phyloP scores from a whole-genome alignment of 2,797 vertebrate genomes.

The Ctenochaetus hawaiiensis region DNA sequence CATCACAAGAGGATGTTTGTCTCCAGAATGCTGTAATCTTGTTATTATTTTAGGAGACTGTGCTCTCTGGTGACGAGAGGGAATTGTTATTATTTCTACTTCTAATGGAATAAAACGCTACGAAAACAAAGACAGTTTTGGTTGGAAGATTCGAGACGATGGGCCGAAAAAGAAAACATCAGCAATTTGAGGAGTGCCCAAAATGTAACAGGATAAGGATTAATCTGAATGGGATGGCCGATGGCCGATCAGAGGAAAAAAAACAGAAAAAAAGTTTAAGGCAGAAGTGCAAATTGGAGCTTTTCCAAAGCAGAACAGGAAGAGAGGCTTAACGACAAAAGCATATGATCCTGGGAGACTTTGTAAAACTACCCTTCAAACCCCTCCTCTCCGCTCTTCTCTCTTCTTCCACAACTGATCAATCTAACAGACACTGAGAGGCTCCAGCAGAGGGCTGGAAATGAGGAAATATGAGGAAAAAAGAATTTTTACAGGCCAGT shows the following conservation, averaged over 20 bases:
- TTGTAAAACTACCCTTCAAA: slow-evolving; percentile 56
- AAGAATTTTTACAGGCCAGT: slow-evolving; percentile 29
- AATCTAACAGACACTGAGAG: slow-evolving; percentile 61
- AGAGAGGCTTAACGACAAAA: slow-evolving; percentile 77
- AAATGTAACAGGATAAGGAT: slow-evolving; percentile 56
- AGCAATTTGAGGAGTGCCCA: slow-evolving; percentile 29
- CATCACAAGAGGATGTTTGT: slow-evolving; percentile 27
- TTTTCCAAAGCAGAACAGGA: slow-evolving; percentile 55
- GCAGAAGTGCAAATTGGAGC: slow-evolving; percentile 47
- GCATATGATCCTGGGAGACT: slow-evolving; percentile 76
- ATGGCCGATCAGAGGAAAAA: slow-evolving; percentile 7
- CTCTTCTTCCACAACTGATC: slow-evolving; percentile 61
- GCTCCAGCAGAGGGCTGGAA: slow-evolving; percentile 29
- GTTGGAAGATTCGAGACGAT: slow-evolving; percentile 25
- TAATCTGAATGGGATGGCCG: slow-evolving; percentile 36
- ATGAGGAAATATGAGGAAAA: slow-evolving; percentile 17
- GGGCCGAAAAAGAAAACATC: slow-evolving; percentile 49
- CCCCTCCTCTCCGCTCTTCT: slow-evolving; percentile 32
- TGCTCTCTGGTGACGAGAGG: slow-evolving; percentile 26
- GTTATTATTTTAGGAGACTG: slow-evolving; percentile 42
- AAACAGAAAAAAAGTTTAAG: slow-evolving; percentile 5
- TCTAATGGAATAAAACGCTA: slow-evolving; percentile 19
- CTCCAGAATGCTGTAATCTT: slow-evolving; percentile 44
- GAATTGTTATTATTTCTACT: slow-evolving; percentile 29
- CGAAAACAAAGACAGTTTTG: slow-evolving; percentile 33